phyloP scores from a whole-genome alignment of 2,113 vertebrate genomes.

The Oncorhynchus keta region DNA sequence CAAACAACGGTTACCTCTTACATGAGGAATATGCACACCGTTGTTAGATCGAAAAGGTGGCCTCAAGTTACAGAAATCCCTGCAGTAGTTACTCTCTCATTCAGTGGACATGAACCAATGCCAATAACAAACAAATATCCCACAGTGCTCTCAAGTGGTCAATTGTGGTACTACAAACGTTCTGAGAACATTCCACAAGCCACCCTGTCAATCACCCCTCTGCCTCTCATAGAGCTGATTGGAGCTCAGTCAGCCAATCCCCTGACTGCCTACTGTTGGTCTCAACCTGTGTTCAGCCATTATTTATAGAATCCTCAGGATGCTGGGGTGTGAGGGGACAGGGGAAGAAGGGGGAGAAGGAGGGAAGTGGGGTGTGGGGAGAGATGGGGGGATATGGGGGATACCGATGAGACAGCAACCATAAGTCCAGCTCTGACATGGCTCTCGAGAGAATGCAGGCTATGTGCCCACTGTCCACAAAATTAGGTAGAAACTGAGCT shows the following conservation, averaged over 20 bases:
- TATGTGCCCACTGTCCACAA: too few relatives aligned
- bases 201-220: slow-evolving; percentile 28
- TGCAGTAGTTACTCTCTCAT: background rate
- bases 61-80: too few relatives aligned
- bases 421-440: slow-evolving; percentile 31
- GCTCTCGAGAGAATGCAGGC: background rate
- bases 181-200: background rate
- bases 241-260: slow-evolving; percentile 59
- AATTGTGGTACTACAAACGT: background rate
- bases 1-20: too few relatives aligned
- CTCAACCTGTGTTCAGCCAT: slow-evolving; percentile 39
- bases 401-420: slow-evolving; percentile 3
- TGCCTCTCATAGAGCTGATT: slow-evolving; percentile 51
- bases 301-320: slow-evolving; percentile 66
- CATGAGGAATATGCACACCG: too few relatives aligned
- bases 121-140: slow-evolving; percentile 27
- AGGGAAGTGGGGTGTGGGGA: background rate
- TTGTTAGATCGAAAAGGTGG: too few relatives aligned
- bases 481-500: too few relatives aligned
- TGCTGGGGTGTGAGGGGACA: slow-evolving; percentile 6
- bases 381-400: slow-evolving; percentile 19
- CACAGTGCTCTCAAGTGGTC: slow-evolving; percentile 53
- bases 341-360: slow-evolving; percentile 19
- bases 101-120: background rate
- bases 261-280: slow-evolving; percentile 62